Conservation (phyloP, 2,113 vertebrate genomes). For the Trematocara macrostoma region DNA sequence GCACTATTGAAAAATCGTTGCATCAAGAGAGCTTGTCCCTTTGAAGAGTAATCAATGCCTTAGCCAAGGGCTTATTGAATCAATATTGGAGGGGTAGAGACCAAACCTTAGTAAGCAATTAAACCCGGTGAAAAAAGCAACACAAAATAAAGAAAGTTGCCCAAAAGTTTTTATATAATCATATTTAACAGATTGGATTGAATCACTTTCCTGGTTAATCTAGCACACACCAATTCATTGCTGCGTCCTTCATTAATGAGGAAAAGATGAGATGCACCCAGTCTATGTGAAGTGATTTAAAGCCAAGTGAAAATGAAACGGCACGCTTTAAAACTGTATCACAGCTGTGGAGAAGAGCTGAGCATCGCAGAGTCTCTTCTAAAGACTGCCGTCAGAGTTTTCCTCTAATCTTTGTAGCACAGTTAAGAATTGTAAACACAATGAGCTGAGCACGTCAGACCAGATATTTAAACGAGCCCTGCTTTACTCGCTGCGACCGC, state of each 20-base stretch:
- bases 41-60: conserved; percentile 42
- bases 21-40: background rate
- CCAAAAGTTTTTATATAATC: background rate
- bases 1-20: conserved; percentile 44
- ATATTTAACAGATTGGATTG: background rate
- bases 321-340: background rate
- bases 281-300: background rate
- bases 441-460: background rate
- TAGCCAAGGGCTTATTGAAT: conserved; percentile 35
- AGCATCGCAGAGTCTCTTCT: background rate
- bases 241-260: background rate
- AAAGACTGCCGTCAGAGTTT: background rate
- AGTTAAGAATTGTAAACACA: conserved; percentile 32
- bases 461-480: background rate
- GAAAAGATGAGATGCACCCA: background rate
- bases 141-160: background rate
- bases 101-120: conserved; percentile 23
- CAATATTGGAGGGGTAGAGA: conserved; percentile 17
- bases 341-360: background rate
- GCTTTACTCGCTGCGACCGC: background rate
- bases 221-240: background rate
- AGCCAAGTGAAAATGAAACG: background rate
- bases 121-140: background rate
- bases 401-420: conserved; percentile 18
- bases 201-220: background rate